Conservation (phyloP, 2,113 vertebrate genomes). For the Hippopotamus amphibius region DNA sequence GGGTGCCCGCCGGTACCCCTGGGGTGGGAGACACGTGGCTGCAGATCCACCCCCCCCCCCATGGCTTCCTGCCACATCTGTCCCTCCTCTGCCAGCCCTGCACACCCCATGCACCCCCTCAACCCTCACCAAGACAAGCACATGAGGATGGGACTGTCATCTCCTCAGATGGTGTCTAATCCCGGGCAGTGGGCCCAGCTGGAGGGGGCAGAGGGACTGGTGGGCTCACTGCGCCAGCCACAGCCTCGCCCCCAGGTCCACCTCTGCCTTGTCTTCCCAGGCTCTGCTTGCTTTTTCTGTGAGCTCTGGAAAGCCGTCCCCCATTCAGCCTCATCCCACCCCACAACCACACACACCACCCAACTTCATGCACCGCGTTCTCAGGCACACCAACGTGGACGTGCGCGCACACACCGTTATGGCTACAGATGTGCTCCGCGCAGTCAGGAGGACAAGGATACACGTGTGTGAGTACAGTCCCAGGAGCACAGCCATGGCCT, state of each 20-base stretch:
- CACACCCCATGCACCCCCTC: background rate
- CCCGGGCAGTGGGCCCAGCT: background rate
- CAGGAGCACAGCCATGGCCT: background rate
- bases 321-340: background rate
- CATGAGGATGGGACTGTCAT: background rate
- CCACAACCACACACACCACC: background rate
- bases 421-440: background rate
- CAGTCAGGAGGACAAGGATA: background rate
- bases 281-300: background rate
- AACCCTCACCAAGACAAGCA: background rate
- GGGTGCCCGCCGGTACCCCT: accelerated
- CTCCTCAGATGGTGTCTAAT: background rate
- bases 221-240: background rate
- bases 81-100: background rate
- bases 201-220: background rate
- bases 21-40: background rate
- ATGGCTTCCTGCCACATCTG: background rate
- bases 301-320: background rate
- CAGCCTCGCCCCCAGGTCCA: background rate
- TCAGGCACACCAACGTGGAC: background rate
- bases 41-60: background rate
- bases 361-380: background rate
- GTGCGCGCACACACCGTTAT: background rate
- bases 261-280: background rate
- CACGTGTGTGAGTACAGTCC: background rate